These are phyloP conservation scores for Hirundo rustica DNA, from an alignment of 2,797 vertebrate species.

Conservation along the genomic window DNA sequence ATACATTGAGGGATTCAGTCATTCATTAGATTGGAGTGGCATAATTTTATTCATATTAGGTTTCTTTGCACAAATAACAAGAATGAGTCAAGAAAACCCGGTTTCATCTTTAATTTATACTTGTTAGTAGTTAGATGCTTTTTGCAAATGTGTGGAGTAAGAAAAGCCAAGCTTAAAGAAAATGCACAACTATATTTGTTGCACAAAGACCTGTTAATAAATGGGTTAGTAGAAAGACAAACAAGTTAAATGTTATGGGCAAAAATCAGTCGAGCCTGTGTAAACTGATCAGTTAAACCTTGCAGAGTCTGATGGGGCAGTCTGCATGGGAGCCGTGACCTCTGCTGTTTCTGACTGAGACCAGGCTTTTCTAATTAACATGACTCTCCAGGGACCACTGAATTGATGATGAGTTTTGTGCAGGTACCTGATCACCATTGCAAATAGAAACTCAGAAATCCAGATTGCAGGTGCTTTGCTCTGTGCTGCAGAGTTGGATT, in stretches of 20 bases:
- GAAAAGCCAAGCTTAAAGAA: background rate
- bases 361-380: slow-evolving; percentile 7
- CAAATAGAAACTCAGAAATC: background rate
- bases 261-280: background rate
- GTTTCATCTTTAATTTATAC: background rate
- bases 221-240: background rate
- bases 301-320: background rate
- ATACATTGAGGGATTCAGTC: background rate
- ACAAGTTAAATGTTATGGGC: background rate
- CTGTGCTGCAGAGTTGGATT: background rate
- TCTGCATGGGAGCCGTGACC: background rate
- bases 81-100: background rate
- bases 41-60: background rate
- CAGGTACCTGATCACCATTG: slow-evolving; percentile 9
- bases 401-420: background rate
- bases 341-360: background rate
- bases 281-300: slow-evolving; percentile 37
- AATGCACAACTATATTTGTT: background rate
- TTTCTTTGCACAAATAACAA: background rate
- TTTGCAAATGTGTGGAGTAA: background rate
- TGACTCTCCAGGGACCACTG: background rate
- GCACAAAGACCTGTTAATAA: background rate
- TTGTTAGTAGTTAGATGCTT: background rate
- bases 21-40: background rate
- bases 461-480: background rate